Percentiles rank a stretch among this genome's conserved stretches.
Conservation (phyloP, 35 echinoderm and acorn worm genomes). For the Holothuria glaberrima region DNA sequence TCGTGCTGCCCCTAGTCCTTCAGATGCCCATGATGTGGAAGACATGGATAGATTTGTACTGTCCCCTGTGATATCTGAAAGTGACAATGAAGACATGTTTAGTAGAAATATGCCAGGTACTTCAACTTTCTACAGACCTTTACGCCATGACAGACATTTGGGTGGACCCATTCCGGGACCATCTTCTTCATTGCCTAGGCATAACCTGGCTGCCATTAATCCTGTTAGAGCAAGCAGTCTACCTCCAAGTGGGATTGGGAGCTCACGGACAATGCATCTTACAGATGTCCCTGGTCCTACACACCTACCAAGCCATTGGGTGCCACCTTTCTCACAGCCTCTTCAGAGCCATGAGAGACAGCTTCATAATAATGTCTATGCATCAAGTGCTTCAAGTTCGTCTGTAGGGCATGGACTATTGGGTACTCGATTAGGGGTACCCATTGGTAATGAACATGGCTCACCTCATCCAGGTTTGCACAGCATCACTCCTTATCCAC, state of each 20-base stretch:
- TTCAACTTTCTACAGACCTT: constrained; percentile 8
- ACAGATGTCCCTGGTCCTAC: no score
- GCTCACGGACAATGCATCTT: not conserved
- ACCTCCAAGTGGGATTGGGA: not conserved
- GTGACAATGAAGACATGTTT: constrained; percentile 52
- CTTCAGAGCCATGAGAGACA: constrained; percentile 10
- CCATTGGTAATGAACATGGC: not conserved
- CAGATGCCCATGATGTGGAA: constrained; percentile 43
- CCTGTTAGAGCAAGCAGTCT: constrained; percentile 2
- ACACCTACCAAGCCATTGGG: not conserved
- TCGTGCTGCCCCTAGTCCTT: constrained; percentile 49
- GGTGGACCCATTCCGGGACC: not conserved
- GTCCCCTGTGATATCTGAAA: constrained; percentile 54
- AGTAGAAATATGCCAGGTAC: not conserved
- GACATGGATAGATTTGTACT: constrained; percentile 60
- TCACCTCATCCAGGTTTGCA: not conserved
- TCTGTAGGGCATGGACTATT: not conserved
- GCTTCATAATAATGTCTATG: constrained; percentile 1
- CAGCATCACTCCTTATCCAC: not conserved
- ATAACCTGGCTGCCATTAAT: not conserved
- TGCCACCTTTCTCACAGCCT: not conserved
- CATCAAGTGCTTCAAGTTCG: not conserved
- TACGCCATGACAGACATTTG: constrained; percentile 6
- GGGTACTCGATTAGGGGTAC: not conserved
- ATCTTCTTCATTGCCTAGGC: not conserved